A percentile compares a stretch with the other conserved stretches of the same genome.
Evolutionary conservation across 2,888 invertebrate species (phyloP).

Genomic region (Subacronicta megacephala): DNA sequence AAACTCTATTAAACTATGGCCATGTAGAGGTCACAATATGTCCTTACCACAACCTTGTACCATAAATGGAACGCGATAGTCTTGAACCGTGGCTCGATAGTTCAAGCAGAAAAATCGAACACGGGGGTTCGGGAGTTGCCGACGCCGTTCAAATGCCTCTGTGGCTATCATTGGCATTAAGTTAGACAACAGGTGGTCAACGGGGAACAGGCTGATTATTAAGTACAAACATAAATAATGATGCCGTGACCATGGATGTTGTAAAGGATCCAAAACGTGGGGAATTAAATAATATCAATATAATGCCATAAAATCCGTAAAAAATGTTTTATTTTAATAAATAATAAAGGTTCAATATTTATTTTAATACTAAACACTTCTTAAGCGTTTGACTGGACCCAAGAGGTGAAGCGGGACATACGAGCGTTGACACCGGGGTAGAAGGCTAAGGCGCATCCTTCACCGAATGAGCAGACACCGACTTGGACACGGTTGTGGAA

Average conservation of each 20-base stretch:
- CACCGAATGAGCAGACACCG: conserved; percentile 71
- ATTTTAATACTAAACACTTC: neutral
- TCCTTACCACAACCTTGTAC: conserved; percentile 61
- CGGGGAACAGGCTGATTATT: conserved; percentile 53
- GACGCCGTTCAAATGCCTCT: conserved; percentile 60
- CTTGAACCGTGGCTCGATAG: conserved; percentile 66
- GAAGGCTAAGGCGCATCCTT: conserved; percentile 57
- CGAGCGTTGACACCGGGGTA: conserved; percentile 70
- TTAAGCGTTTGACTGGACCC: conserved; percentile 23
- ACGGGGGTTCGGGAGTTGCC: conserved; percentile 66
- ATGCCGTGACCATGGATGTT: too few relatives aligned
- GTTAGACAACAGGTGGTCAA: conserved; percentile 43
- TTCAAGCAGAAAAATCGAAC: conserved; percentile 81
- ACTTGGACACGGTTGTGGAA: conserved; percentile 67
- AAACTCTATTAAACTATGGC: conserved; percentile 26
- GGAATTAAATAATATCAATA: too few relatives aligned
- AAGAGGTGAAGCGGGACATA: conserved; percentile 24
- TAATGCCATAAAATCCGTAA: too few relatives aligned
- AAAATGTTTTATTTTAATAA: too few relatives aligned
- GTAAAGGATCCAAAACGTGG: too few relatives aligned
- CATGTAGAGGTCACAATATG: conserved; percentile 29
- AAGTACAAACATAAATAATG: too few relatives aligned
- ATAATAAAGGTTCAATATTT: too few relatives aligned
- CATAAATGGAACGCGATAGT: conserved; percentile 62
- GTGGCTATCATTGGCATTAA: conserved; percentile 64